Conservation (phyloP, 1,140 invertebrate genomes). For the Stegodyphus dumicola region DNA sequence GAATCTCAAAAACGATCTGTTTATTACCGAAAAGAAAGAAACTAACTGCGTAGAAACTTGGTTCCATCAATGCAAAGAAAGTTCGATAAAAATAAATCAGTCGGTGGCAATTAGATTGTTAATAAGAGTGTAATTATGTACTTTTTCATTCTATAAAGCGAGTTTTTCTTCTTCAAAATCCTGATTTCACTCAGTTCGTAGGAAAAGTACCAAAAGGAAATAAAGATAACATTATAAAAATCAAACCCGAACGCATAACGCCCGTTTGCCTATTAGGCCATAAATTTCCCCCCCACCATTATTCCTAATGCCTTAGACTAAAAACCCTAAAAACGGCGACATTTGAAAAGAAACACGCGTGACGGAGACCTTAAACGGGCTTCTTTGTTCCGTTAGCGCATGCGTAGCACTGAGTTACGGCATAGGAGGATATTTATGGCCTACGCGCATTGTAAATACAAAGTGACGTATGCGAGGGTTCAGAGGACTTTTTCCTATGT, state of each 20-base stretch:
- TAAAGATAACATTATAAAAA: slow-evolving; percentile 35
- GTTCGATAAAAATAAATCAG: no score
- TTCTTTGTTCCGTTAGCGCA: slow-evolving; percentile 24
- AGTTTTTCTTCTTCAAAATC: no score
- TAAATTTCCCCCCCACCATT: slow-evolving; percentile 28
- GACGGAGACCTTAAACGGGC: slow-evolving; percentile 47
- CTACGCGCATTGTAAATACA: slow-evolving; percentile 44
- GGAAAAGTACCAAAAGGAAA: background rate
- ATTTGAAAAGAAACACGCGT: slow-evolving; percentile 40
- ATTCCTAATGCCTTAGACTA: slow-evolving; percentile 41
- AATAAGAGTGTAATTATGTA: no score
- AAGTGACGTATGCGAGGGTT: slow-evolving; percentile 38
- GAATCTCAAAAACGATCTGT: no score
- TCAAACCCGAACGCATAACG: slow-evolving; percentile 40
- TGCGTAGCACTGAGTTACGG: slow-evolving; percentile 41
- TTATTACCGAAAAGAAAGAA: no score
- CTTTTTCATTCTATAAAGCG: no score
- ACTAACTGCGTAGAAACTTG: no score
- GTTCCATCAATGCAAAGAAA: no score
- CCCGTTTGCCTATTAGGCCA: slow-evolving; percentile 42
- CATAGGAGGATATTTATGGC: slow-evolving; percentile 23
- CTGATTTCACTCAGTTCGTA: no score
- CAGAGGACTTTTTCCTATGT: slow-evolving; percentile 14
- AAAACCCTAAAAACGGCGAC: slow-evolving; percentile 48
- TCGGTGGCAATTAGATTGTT: no score